Percentiles rank a stretch among this genome's conserved stretches.
Conservation (phyloP, 2,888 invertebrate species). For the Cryptus viduatorius region DNA sequence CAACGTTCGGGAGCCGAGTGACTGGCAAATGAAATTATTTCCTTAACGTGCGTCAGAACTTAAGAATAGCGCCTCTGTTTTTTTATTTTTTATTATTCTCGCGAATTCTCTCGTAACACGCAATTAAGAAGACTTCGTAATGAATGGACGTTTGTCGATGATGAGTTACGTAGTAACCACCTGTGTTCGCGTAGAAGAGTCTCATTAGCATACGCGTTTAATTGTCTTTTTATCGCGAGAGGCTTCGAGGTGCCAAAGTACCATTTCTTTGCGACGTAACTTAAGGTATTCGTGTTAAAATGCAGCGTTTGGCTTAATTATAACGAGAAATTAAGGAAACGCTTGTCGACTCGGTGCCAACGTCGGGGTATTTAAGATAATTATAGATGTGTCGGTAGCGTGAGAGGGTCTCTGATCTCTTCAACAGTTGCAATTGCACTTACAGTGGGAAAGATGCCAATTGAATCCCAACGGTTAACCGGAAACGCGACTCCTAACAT, state of each 20-base stretch:
- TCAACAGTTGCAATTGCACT: neutral
- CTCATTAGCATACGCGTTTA: slow-evolving; percentile 24
- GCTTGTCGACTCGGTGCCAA: neutral
- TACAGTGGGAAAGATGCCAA: slow-evolving; percentile 11
- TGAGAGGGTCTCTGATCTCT: slow-evolving; percentile 32
- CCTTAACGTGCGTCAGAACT: slow-evolving; percentile 30
- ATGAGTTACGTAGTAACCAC: slow-evolving; percentile 40
- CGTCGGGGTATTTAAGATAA: slow-evolving; percentile 11
- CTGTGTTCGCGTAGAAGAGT: slow-evolving; percentile 28
- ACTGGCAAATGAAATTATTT: slow-evolving; percentile 52
- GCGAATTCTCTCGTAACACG: slow-evolving; percentile 11
- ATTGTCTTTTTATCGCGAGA: slow-evolving; percentile 3
- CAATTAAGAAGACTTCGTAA: slow-evolving; percentile 51
- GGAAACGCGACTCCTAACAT: slow-evolving; percentile 6
- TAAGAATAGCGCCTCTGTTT: slow-evolving; percentile 4
- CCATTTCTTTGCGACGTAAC: neutral
- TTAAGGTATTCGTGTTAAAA: slow-evolving; percentile 11
- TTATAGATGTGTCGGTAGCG: slow-evolving; percentile 6
- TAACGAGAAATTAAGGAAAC: slow-evolving; percentile 31
- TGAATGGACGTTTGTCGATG: slow-evolving; percentile 42
- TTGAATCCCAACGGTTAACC: slow-evolving; percentile 4
- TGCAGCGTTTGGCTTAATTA: slow-evolving; percentile 49
- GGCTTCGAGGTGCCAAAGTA: neutral
- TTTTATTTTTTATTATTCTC: slow-evolving; percentile 34
- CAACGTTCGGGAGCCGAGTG: slow-evolving; percentile 21